Base-by-base conservation (phyloP, 2,888 invertebrate genomes). In the Endomychus coccineus region DNA sequence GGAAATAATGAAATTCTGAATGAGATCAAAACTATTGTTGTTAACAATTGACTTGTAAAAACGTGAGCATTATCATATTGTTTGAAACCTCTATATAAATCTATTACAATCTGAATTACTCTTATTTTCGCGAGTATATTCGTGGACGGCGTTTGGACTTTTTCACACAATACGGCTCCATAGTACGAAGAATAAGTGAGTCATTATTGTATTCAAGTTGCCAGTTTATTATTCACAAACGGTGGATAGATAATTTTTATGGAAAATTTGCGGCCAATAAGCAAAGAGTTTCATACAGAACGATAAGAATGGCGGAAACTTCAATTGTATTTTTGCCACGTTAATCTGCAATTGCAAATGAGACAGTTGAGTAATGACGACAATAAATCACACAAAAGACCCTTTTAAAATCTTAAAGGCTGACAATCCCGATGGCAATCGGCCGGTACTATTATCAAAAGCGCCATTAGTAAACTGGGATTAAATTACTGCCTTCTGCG, bases 381-480 rank as follows among this genome's bases (percentile, higher is more conserved):
- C 46, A 44, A 60, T 60, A 59, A 58, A 60, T 60, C 59, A 58
- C 58, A 55, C 50, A 53, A 57, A 56, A 51, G 52, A 51, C 50
- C 45, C 48, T 43, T 41, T 55, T 55, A 51, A 52, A 54, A 53
- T 52, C 54, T 54, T 52, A 46, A 52, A 53, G 51, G 50, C 51
- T 51, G 55, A 53, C 51, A 52, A 50, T 50, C 46, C 48, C 40
- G 55, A 54, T 51, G 53, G 54, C 54, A 55, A 57, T 55, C 54
- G 40, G 51, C 52, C 40, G 44, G 44, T 46, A 50, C 56, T 49
- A 59, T 59, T 60, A 60, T 60, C 58, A 55, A 52, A 48, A 54
- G 51, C 51, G 54, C 60, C 60, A 60, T 60, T 60, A 60, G 56
- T 60, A 56, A 58, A 55, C 47, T 54, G 50, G 46, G 59, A 59